phyloP scores from a whole-genome alignment of 2,888 invertebrate species.

The Watsonalla cultraria region DNA sequence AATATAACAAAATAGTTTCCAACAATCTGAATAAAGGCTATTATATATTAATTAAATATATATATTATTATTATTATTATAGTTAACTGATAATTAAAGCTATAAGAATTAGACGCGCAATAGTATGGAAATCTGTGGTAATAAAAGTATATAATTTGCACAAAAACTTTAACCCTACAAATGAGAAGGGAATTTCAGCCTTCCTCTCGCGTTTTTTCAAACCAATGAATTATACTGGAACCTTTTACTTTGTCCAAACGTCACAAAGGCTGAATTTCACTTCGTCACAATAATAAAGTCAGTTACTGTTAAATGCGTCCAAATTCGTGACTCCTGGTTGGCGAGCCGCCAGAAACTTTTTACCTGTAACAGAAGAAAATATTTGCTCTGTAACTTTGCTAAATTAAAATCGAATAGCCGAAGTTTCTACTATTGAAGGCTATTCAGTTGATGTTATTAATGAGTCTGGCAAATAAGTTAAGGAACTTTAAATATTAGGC shows the following conservation, averaged over 20 bases:
- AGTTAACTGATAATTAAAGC: no score
- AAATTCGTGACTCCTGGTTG: conserved; percentile 19
- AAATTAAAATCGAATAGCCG: conserved; percentile 12
- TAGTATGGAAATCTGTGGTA: no score
- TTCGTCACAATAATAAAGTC: conserved; percentile 28
- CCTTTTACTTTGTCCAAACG: neutral
- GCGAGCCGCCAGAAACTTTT: conserved; percentile 23
- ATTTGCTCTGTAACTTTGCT: conserved; percentile 20
- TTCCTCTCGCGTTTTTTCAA: neutral
- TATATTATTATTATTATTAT: no score
- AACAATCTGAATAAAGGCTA: no score
- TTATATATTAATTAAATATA: no score
- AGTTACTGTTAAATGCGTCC: conserved; percentile 34
- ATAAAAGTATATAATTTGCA: no score
- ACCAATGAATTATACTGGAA: neutral
- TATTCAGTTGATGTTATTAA: neutral
- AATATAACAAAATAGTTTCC: no score
- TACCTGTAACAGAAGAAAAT: conserved; percentile 33
- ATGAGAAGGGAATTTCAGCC: no score
- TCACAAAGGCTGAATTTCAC: conserved; percentile 4
- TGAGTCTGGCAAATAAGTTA: neutral
- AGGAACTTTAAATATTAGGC: no score
- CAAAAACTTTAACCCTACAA: no score
- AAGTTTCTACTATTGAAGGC: conserved; percentile 4
- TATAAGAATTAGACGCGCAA: no score